These are phyloP conservation scores for Peromyscus maniculatus DNA, from an alignment of 2,113 vertebrate genomes.

Conservation along the genomic window DNA sequence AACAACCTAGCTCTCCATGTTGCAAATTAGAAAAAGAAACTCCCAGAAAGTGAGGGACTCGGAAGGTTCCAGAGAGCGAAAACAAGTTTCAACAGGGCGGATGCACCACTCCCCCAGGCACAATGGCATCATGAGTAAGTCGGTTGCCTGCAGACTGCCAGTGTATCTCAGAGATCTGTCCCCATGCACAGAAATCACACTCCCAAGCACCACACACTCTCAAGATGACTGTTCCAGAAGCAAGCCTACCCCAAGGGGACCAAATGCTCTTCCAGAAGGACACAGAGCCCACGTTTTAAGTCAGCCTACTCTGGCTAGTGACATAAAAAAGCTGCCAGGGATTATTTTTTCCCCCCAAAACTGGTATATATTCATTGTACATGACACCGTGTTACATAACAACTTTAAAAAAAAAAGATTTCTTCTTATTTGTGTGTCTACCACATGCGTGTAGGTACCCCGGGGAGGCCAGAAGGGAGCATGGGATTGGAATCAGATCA, in stretches of 20 bases:
- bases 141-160: neutral
- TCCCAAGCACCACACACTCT: neutral
- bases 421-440: neutral
- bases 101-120: neutral
- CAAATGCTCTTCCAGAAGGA: conserved; percentile 11
- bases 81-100: neutral
- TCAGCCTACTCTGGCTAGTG: conserved; percentile 10
- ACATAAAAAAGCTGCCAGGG: neutral
- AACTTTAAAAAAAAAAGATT: neutral
- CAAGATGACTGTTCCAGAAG: neutral
- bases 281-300: neutral
- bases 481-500: no score
- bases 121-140: neutral
- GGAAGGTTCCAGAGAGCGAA: neutral
- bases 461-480: neutral
- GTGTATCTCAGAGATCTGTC: accelerated
- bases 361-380: neutral
- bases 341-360: neutral
- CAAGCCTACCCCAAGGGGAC: neutral
- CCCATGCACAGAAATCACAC: no score
- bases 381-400: neutral
- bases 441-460: neutral
- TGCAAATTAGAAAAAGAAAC: neutral
- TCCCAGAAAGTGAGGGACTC: neutral
- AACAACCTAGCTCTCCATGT: neutral